These are phyloP conservation scores for Piaya cayana DNA, from an alignment of 2,113 vertebrate genomes.

Conservation along the genomic window DNA sequence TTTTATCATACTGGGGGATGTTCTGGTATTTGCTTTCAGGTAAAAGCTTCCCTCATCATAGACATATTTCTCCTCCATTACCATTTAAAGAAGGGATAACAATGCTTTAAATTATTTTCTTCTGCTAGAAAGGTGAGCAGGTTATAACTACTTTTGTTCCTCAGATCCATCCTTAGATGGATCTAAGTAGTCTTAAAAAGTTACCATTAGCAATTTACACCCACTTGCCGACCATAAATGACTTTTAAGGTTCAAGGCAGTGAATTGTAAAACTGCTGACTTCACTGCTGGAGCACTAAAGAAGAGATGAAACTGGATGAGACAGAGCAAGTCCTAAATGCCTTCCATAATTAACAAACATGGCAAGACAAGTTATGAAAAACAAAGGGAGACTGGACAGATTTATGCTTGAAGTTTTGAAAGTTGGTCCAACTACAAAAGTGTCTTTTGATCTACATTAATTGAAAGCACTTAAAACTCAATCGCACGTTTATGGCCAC, in stretches of 20 bases:
- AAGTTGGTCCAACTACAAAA: slow-evolving; percentile 36
- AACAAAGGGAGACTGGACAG: slow-evolving; percentile 45
- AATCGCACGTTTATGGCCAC: slow-evolving; percentile 6
- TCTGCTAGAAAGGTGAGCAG: not conserved
- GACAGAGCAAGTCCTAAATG: slow-evolving; percentile 58
- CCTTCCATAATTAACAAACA: slow-evolving; percentile 61
- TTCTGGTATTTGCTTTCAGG: not conserved
- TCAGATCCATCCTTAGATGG: not conserved
- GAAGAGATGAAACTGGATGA: slow-evolving; percentile 52
- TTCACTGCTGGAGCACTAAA: slow-evolving; percentile 9
- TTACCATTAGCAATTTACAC: slow-evolving; percentile 10
- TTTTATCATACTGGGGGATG: not conserved
- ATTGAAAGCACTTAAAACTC: slow-evolving; percentile 52
- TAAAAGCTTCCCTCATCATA: not conserved
- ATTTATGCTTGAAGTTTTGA: slow-evolving; percentile 56
- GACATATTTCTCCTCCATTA: not conserved
- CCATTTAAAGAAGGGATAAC: not conserved
- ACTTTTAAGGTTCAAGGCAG: slow-evolving; percentile 18
- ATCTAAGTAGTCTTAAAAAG: not conserved
- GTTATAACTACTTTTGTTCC: not conserved
- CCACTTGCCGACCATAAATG: slow-evolving; percentile 25
- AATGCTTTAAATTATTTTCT: not conserved
- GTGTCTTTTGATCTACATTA: slow-evolving; percentile 39
- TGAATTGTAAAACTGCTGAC: slow-evolving; percentile 50
- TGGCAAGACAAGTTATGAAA: slow-evolving; percentile 56